Base-by-base conservation (phyloP, 2,888 invertebrate species). In the Dioctria linearis region DNA sequence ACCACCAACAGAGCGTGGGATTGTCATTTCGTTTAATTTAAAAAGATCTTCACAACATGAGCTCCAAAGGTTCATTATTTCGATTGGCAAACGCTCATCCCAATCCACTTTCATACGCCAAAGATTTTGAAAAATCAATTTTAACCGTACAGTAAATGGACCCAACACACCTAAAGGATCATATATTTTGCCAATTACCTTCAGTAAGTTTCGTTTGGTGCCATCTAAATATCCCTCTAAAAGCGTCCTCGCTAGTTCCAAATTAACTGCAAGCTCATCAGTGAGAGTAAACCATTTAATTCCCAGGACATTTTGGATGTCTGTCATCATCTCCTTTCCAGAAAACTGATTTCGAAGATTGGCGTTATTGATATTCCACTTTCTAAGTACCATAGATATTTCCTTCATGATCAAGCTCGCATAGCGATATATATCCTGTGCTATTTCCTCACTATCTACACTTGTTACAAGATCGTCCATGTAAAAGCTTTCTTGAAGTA, bases 391-490 rank as follows among this genome's bases (percentile, higher is more conserved):
- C 66, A 82, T 82, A 11, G 65, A 42, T 37, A 78, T 73, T 25
- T 43, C 49, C 3, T 6, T 67, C 76, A 82, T 78, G n/a, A 82
- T 51, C 37, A 54, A n/a, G n/a, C 61, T 61, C 11, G 81, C 81
- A 63, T 81, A 73, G 37, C 65, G 40, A 39, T 79, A 4, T 37
- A 80, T 54, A n/a, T n/a, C 37, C 8, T 57, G 49, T 42, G 69
- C 81, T 13, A 75, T 51, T 39, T 73, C 80, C 13, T 82, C 69
- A 3, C 65, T 57, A 13, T 82, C 79, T 6, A 79, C 51, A 8
- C 78, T 80, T 8, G 37, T n/a, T 6, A 40, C 66, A 11, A 81
- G 67, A 46, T 81, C 81, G n/a, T 66, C 71, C 79, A 81, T 67
- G 51, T 81, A 80, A 40, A 80, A 81, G 9, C 76, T 76, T 11